Base-by-base conservation (phyloP, 2,888 invertebrate genomes). In the Lordiphosa andalusiaca region DNA sequence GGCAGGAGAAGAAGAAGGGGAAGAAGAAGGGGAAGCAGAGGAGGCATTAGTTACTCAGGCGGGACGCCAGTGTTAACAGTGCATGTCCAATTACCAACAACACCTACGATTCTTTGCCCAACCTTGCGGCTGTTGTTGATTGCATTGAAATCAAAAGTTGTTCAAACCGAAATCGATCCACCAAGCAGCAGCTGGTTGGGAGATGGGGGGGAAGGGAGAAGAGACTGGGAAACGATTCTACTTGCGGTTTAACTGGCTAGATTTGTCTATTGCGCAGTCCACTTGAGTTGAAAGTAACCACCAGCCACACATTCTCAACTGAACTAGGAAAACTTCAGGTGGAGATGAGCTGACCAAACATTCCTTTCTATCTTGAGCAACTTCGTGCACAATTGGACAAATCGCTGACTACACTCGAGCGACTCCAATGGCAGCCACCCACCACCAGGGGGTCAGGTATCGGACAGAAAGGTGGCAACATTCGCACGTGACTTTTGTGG, bases 31-130 rank as follows among this genome's bases (percentile, higher is more conserved):
- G 7, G 35, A 39, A 16, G 5, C 21, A 6, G 16, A 55, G 36
- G 16, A 30, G 7, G 21, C 16, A 30, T 44, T 44, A 16, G 30
- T 37, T 40, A 41, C 49, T 55, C 44, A 61, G 48, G 60, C 69
- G 49, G 30, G 44, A 49, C 46, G 33, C 13, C 23, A 21, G 42
- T 58, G 63, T 65, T 71, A 84, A 60, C 77, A 75, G 84, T 81
- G 86, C 84, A 72, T 73, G 75, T 70, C 81, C 76, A 83, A 77
- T 78, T 81, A 71, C 55, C 65, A 61, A 16, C 12, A 10, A 39
- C 10, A 21, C 25, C 53, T 38, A 38, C 12, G 36, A 40, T 42
- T 6, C 19, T 56, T 59, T 52, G 56, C 60, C 52, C 44, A 72
- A 72, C 69, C 58, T 64, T 58, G 67, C 16, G 16, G 30, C 13